A percentile compares a stretch with the other conserved stretches of the same genome.
Conservation (phyloP, 2,888 invertebrate genomes). For the Xestia rhomboidea region DNA sequence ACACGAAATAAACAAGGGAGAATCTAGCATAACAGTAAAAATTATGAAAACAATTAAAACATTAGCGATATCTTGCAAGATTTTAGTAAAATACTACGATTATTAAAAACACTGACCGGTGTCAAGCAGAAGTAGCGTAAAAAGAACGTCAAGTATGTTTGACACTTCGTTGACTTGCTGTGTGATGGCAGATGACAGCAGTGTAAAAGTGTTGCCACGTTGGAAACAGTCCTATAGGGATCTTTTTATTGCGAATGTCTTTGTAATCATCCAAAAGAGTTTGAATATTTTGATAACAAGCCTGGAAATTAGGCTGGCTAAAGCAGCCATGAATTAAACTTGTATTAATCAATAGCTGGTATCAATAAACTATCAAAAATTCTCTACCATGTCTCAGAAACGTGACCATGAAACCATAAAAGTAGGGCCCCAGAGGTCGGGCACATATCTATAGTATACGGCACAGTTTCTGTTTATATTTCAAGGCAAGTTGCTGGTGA, state of each 20-base stretch:
- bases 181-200: conserved; percentile 5
- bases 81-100: conserved; percentile 55
- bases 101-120: conserved; percentile 69
- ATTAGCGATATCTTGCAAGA: conserved; percentile 34
- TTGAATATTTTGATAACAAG: too few relatives aligned
- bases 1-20: conserved; percentile 65
- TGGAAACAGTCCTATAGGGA: background rate
- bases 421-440: too few relatives aligned
- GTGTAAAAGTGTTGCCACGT: background rate
- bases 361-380: too few relatives aligned
- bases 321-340: too few relatives aligned
- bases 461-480: too few relatives aligned
- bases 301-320: too few relatives aligned
- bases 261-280: too few relatives aligned
- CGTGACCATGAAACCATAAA: too few relatives aligned
- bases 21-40: conserved; percentile 4
- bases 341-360: too few relatives aligned
- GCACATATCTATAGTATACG: too few relatives aligned
- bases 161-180: conserved; percentile 8
- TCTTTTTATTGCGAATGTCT: background rate
- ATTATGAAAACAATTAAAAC: background rate
- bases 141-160: conserved; percentile 54
- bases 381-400: too few relatives aligned
- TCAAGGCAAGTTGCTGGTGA: too few relatives aligned
- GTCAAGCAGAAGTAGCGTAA: conserved; percentile 60